Evolutionary conservation across 2,113 vertebrate genomes (phyloP), one percentile per base, ranked within the genome.

Genomic region (Uria aalge): DNA sequence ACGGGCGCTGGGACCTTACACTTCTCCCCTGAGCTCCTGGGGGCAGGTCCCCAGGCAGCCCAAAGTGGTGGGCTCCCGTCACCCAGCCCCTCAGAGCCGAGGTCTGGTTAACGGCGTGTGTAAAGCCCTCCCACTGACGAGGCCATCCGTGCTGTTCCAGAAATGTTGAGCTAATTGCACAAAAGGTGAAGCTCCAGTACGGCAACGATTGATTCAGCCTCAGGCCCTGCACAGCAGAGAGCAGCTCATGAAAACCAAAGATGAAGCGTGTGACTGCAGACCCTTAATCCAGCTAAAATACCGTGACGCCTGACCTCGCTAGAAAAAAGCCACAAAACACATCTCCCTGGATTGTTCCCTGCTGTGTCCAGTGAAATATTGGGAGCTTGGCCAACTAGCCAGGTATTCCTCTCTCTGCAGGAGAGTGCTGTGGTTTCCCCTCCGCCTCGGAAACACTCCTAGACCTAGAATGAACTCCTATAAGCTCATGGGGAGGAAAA

Each of bases 241-340:
- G 56, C 87, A 43, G 69, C 72, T 60, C 60, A 43, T 72, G 69
- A 83, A 90, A 89, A 72, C 64, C 30, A 27, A 74, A 63, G 82
- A 45, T 5, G 5, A 21, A 29, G 60, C 43, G 22, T 45, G 62
- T 79, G 67, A 80, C 20, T 80, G 50, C 38, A 88, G 79, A 77
- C 38, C 67, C 85, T 94, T 95, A 91, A 86, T 93, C 43, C 88
- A 68, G 68, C 60, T 92, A 56, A 94, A 94, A 75, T 84, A 80
- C 68, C 24, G 8, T 8, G 56, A 38, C 2, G 26, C 30, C 69
- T 72, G 88, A 91, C 79, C 92, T 94, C 60, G 36, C 92, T 64
- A 96, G 73, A 48, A 52, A 75, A 84, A 93, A 90, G 68, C 34
- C 83, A 91, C 52, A 56, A 60, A 93, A 81, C 52, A 34, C 60